These are phyloP conservation scores for Sorex fumeus DNA, from an alignment of 2,113 vertebrate genomes.

Conservation along the genomic window DNA sequence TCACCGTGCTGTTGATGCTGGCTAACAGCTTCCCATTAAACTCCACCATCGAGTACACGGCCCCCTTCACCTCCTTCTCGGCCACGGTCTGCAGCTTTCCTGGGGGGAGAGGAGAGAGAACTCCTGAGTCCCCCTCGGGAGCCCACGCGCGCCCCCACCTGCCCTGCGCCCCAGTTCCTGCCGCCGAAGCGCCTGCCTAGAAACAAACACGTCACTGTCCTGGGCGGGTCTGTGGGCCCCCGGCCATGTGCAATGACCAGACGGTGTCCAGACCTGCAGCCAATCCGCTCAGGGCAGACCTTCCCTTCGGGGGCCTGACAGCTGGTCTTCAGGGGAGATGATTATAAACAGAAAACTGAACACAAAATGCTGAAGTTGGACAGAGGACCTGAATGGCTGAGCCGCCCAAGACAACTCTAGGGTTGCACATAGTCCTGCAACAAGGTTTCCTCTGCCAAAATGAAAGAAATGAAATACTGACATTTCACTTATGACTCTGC, in stretches of 20 bases:
- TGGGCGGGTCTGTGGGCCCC: too few relatives aligned
- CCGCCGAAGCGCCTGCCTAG: not conserved
- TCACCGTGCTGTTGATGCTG: constrained; percentile 99
- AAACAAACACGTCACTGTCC: too few relatives aligned
- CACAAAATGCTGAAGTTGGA: not conserved
- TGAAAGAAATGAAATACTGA: not conserved
- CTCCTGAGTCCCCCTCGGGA: not conserved
- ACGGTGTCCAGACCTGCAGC: not conserved
- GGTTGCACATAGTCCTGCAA: not conserved
- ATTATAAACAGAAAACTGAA: not conserved
- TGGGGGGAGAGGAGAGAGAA: constrained; percentile 78
- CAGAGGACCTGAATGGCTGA: not conserved
- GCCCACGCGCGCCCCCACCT: not conserved
- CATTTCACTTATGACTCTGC: not conserved
- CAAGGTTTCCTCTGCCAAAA: not conserved
- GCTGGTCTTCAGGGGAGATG: not conserved
- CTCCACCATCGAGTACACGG: constrained; percentile 99
- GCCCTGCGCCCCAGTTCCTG: not conserved
- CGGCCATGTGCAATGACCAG: not conserved
- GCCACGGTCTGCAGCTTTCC: constrained; percentile 98
- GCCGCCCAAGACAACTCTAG: not conserved
- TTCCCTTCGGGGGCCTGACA: not conserved
- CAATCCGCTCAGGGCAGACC: not conserved
- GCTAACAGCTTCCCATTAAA: constrained; percentile 98
- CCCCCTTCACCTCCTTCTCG: constrained; percentile 99